Evolutionary conservation across 1,140 invertebrate genomes (phyloP).

Genomic region (Chironomus striatipennis): DNA sequence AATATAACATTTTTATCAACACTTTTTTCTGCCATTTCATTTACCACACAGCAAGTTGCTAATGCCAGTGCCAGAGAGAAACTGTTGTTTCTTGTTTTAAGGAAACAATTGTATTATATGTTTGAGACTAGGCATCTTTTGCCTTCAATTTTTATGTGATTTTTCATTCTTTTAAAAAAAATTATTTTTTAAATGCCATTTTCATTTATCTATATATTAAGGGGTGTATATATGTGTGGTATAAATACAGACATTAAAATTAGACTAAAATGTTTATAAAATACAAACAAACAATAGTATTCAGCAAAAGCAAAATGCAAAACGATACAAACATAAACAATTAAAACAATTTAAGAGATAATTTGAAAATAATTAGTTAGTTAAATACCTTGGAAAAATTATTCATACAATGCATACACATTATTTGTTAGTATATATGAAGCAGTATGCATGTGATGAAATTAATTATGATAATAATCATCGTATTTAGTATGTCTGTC

Average conservation of each 20-base stretch:
- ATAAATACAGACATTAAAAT: background rate
- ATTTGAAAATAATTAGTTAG: conserved; percentile 22
- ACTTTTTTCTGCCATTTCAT: background rate
- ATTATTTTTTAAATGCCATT: conserved; percentile 2
- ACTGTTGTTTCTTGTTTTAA: background rate
- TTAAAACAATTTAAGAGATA: conserved; percentile 10
- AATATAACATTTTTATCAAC: conserved; percentile 23
- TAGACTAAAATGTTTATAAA: background rate
- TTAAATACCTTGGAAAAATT: conserved; percentile 1
- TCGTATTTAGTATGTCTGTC: background rate
- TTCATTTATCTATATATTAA: background rate
- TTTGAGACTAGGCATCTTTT: background rate
- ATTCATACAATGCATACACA: background rate
- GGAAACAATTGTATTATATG: background rate
- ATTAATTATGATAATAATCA: conserved; percentile 2
- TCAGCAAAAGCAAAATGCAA: background rate
- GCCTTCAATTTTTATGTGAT: background rate
- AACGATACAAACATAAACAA: background rate
- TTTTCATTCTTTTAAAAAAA: background rate
- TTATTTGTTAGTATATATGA: background rate
- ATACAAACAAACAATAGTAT: background rate
- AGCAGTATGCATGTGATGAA: background rate
- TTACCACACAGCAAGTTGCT: too few relatives aligned
- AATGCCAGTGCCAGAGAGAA: too few relatives aligned
- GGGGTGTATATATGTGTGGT: background rate